A percentile compares a stretch with the other conserved stretches of the same genome.
Evolutionary conservation across 2,113 vertebrate species (phyloP).

Genomic region (Mastomys coucha): DNA sequence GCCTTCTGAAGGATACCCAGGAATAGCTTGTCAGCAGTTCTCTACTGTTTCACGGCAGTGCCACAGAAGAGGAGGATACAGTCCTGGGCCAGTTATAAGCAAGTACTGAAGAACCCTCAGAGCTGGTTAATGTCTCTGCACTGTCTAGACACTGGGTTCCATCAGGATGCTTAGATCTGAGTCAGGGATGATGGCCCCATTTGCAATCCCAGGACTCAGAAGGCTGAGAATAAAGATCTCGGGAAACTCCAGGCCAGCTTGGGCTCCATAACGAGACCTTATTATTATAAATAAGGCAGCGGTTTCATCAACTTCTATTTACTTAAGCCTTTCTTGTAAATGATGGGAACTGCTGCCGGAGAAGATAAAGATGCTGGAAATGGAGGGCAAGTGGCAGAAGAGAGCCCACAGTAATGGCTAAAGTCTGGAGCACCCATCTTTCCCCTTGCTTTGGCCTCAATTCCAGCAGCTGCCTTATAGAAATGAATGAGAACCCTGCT

Average conservation of each 20-base stretch:
- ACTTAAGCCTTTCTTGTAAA: background rate
- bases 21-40: background rate
- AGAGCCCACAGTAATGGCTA: background rate
- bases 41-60: background rate
- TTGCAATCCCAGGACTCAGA: background rate
- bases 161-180: background rate
- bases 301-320: slow-evolving; percentile 1
- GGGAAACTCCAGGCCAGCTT: background rate
- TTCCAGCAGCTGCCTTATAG: background rate
- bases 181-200: background rate
- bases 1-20: background rate
- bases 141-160: background rate
- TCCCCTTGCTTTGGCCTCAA: background rate
- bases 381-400: background rate
- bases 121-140: background rate
- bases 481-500: background rate
- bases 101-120: background rate
- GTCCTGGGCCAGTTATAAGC: background rate
- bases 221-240: background rate
- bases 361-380: slow-evolving; percentile 25
- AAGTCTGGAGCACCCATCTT: background rate
- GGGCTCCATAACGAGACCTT: background rate
- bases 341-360: background rate
- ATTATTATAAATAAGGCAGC: background rate
- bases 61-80: background rate